Base-by-base conservation (phyloP, 2,113 vertebrate species). In the Hydropotes inermis region DNA sequence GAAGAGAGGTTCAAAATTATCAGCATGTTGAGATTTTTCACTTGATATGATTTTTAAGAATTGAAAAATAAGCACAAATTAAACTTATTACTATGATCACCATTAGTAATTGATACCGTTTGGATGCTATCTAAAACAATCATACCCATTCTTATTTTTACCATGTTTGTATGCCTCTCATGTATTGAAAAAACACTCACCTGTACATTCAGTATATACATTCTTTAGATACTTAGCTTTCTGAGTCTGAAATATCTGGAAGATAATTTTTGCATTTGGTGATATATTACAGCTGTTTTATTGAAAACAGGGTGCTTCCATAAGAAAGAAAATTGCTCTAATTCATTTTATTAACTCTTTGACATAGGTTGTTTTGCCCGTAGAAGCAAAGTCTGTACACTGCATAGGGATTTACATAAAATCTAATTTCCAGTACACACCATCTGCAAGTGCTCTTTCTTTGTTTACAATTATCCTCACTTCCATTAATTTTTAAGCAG, bases 271-370 rank as follows among this genome's bases (percentile, higher is more conserved):
- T 94, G 21, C n/a, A 78, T 92, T 84, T 64, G 57, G 39, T 90
- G 58, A 82, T 89, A 70, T 25, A 16, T 94, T 90, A 57, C 36
- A 97, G 55, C 15, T 94, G 57, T 21, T 33, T 94, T 87, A 94
- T 47, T 23, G 27, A 92, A 96, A 96, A 57, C 50, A 92, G 47
- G 6, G 21, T 58, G 39, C 23, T 33, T 84, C 23, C 28, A 3
- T 50, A 81, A 83, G 64, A 47, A 64, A 58, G 17, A 91, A 23
- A 85, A 52, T 61, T 92, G 28, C 39, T 92, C 23, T 96, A 67
- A 89, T 87, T 95, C 45, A 87, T 96, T 96, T 97, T 84, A 88
- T 47, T 94, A 96, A 87, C 61, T 92, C 30, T 97, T 92, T 88
- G 87, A 60, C 52, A 39, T 47, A 89, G 14, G 28, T 87, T 47